Percentiles rank a stretch among this genome's conserved stretches.
These are phyloP conservation scores for Scyliorhinus canicula DNA, from an alignment of 2,797 vertebrate species.

Conservation along the genomic window DNA sequence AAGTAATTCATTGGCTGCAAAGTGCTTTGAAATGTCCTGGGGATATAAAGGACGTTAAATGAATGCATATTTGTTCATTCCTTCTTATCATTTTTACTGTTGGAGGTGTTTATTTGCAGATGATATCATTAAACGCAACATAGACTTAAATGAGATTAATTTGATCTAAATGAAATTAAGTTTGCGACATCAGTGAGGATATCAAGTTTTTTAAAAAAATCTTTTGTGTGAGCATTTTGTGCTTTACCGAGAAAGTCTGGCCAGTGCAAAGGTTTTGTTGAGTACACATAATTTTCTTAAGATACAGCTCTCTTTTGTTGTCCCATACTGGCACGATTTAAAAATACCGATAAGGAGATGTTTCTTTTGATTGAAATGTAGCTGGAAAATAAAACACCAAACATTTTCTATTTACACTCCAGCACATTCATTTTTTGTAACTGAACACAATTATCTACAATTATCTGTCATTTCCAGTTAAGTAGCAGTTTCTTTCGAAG, in stretches of 20 bases:
- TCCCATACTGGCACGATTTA: not conserved
- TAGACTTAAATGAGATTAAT: conserved; percentile 1
- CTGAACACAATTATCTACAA: conserved; percentile 37
- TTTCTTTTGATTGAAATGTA: conserved; percentile 24
- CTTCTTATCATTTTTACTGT: conserved; percentile 1
- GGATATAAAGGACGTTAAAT: not conserved
- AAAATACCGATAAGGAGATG: not conserved
- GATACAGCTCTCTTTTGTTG: conserved; percentile 14
- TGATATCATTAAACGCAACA: not conserved
- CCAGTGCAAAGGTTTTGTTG: conserved; percentile 5
- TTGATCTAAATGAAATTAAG: conserved; percentile 25
- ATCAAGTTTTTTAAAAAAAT: not conserved
- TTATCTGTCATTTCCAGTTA: conserved; percentile 37
- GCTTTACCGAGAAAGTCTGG: conserved; percentile 14
- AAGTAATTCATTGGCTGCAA: not conserved
- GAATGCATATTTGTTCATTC: not conserved
- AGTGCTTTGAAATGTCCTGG: not conserved
- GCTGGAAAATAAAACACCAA: not conserved
- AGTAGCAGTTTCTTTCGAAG: conserved; percentile 32
- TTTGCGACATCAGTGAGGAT: not conserved
- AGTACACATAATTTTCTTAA: conserved; percentile 16
- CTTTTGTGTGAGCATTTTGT: not conserved
- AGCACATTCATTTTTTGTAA: conserved; percentile 18
- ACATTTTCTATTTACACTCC: conserved; percentile 27
- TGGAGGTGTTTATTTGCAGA: not conserved